These are phyloP conservation scores for Gallinago nigripennis DNA, from an alignment of 2,797 vertebrate genomes.

Conservation along the genomic window DNA sequence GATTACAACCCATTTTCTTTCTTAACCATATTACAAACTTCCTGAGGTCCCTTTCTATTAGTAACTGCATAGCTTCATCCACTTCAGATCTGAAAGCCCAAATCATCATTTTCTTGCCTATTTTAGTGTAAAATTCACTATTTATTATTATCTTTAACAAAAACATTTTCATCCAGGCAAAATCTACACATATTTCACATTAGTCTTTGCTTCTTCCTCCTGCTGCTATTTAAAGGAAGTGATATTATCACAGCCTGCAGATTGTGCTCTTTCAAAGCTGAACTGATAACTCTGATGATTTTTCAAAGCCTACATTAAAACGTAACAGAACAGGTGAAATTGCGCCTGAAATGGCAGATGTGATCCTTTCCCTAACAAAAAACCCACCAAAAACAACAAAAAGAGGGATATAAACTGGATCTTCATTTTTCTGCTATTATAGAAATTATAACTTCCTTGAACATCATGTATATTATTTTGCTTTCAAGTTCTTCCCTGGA, in stretches of 20 bases:
- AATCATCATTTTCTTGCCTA: background rate
- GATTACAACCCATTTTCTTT: background rate
- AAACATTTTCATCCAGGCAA: background rate
- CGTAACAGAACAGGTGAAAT: background rate
- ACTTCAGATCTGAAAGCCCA: background rate
- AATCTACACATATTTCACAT: background rate
- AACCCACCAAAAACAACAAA: background rate
- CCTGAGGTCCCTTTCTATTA: background rate
- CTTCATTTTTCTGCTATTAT: background rate
- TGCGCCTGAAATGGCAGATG: background rate
- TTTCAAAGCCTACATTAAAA: conserved; percentile 14
- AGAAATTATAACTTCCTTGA: background rate
- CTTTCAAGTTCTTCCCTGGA: background rate
- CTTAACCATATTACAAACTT: background rate
- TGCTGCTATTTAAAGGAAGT: conserved; percentile 33
- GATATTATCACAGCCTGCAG: conserved; percentile 63
- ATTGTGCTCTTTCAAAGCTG: conserved; percentile 63
- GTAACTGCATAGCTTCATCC: background rate
- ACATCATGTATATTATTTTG: background rate
- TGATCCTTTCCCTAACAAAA: background rate
- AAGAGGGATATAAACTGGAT: background rate
- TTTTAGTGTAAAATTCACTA: background rate
- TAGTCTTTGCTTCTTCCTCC: background rate
- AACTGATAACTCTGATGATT: conserved; percentile 27
- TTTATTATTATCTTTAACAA: background rate